Conservation (phyloP, 2,888 invertebrate genomes). For the Panopea generosa region DNA sequence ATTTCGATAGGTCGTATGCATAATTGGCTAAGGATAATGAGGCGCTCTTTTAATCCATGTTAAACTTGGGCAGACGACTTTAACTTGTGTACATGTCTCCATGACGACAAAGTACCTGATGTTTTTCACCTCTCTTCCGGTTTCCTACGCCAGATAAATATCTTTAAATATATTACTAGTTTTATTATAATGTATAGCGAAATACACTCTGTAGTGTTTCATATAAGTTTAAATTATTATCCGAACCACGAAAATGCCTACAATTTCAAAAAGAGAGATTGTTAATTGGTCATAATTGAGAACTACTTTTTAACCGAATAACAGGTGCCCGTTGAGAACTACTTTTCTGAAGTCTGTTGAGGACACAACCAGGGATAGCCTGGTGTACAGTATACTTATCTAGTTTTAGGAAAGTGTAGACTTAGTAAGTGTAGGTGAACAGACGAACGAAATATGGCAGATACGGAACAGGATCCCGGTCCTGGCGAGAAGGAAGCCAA, state of each 20-base stretch:
- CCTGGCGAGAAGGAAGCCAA: conserved; percentile 81
- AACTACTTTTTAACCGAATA: conserved; percentile 38
- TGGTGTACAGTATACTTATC: conserved; percentile 18
- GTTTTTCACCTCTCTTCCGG: background rate
- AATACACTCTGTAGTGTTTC: too few relatives aligned
- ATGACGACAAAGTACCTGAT: conserved; percentile 37
- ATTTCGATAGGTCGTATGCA: conserved; percentile 47
- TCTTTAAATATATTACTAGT: too few relatives aligned
- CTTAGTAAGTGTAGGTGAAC: conserved; percentile 3
- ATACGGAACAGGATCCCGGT: conserved; percentile 70
- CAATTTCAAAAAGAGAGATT: too few relatives aligned
- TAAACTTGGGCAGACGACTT: conserved; percentile 49
- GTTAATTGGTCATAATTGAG: too few relatives aligned
- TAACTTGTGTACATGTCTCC: conserved; percentile 57
- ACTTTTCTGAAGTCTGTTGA: conserved; percentile 17
- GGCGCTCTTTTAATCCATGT: conserved; percentile 38
- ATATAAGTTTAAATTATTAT: too few relatives aligned
- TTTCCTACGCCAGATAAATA: conserved; percentile 7
- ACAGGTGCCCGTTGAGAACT: conserved; percentile 16
- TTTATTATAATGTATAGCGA: too few relatives aligned
- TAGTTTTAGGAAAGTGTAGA: background rate
- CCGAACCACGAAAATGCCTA: too few relatives aligned
- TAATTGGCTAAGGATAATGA: conserved; percentile 40
- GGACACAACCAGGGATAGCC: conserved; percentile 39
- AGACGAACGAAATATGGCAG: conserved; percentile 64